Evolutionary conservation across 2,797 vertebrate species (phyloP).

Genomic region (Halcyon leucocephala): DNA sequence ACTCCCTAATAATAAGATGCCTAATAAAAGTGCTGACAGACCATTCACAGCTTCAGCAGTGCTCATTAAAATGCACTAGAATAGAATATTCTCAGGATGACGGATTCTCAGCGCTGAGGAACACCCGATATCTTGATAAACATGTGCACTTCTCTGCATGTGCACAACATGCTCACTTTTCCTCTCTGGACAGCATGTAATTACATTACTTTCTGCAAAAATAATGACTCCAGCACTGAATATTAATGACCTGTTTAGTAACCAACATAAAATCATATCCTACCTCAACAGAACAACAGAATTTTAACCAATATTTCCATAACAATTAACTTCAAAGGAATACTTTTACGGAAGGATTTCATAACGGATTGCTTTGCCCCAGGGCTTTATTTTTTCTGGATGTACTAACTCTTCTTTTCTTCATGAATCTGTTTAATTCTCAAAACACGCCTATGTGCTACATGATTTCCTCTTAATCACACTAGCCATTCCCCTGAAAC

Average conservation of each 20-base stretch:
- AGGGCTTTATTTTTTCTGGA: neutral
- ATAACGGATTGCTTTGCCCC: neutral
- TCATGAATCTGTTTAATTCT: neutral
- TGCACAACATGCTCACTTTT: neutral
- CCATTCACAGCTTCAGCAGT: neutral
- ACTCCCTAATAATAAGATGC: conserved; percentile 52
- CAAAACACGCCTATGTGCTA: neutral
- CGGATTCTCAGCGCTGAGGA: neutral
- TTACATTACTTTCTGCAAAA: conserved; percentile 21
- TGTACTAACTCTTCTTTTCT: neutral
- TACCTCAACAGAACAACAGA: neutral
- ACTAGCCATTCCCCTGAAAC: neutral
- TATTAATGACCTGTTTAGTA: conserved; percentile 58
- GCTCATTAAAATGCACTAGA: conserved; percentile 51
- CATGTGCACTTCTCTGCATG: neutral
- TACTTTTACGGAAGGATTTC: neutral
- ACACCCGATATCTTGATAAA: conserved; percentile 16
- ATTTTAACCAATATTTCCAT: conserved; percentile 10
- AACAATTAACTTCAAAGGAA: neutral
- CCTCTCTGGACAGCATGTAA: conserved; percentile 12
- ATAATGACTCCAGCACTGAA: neutral
- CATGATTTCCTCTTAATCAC: neutral
- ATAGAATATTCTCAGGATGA: conserved; percentile 21
- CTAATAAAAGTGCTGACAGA: conserved; percentile 60
- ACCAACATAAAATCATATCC: conserved; percentile 14